A percentile compares a stretch with the other conserved stretches of the same genome.
phyloP scores from a whole-genome alignment of 2,888 invertebrate species.

The Eupithecia abbreviata region DNA sequence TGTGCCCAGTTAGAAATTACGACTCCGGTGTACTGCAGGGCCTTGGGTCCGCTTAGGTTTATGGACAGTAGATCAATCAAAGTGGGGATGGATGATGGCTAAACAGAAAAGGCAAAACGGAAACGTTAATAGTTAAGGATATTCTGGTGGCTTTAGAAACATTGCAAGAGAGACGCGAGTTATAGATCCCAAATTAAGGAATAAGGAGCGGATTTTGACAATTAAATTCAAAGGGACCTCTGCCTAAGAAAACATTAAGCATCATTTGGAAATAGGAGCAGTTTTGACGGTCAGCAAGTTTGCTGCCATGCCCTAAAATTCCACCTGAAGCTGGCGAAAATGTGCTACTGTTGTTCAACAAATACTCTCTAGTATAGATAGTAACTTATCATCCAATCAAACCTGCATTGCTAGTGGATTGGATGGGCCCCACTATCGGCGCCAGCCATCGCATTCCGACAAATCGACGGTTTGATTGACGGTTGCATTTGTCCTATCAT shows the following conservation, averaged over 20 bases:
- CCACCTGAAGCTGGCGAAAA: background rate
- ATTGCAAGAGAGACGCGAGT: background rate
- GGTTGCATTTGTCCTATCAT: slow-evolving; percentile 12
- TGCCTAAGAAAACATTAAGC: too few species aligned
- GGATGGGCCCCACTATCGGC: background rate
- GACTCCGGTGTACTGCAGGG: background rate
- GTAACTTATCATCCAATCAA: background rate
- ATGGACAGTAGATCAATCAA: background rate
- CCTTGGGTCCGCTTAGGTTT: slow-evolving; percentile 4
- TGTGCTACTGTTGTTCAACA: background rate
- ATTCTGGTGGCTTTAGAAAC: background rate
- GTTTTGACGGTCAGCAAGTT: too few species aligned
- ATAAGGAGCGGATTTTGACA: background rate
- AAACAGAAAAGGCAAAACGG: slow-evolving; percentile 2
- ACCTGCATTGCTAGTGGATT: background rate
- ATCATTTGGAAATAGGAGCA: too few species aligned
- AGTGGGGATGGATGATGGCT: background rate
- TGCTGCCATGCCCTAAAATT: too few species aligned
- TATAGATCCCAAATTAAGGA: background rate
- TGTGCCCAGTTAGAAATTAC: background rate
- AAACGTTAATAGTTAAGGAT: background rate
- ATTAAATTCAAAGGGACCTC: background rate
- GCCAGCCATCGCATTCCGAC: background rate
- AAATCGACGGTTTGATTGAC: slow-evolving; percentile 23
- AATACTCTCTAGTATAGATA: background rate